Evolutionary conservation across 2,888 invertebrate species (phyloP), one percentile per base, ranked within the genome.

Genomic region (Aleiodes leptofemur): DNA sequence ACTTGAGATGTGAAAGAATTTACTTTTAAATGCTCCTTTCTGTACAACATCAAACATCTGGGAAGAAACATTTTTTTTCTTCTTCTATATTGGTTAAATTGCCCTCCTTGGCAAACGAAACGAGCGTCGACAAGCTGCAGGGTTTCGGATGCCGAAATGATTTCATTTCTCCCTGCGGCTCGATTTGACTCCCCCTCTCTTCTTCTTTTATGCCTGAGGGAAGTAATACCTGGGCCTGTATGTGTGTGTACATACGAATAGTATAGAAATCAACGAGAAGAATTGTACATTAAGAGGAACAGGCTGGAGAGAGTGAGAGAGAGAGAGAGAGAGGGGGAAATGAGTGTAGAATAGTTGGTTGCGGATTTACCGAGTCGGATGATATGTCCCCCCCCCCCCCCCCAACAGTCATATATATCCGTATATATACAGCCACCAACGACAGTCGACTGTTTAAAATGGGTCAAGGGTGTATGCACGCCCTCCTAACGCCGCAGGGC

Each of bases 161-260:
- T 78, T 78, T 77, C 72, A 80, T 77, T 80, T 34, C 53, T 74
- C 73, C 74, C 77, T 53, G 59, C 59, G 66, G 77, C 72, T 76
- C 76, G 34, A 78, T 80, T 77, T 64, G 48, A 31, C 34, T 51
- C 76, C 5, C 48, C 61, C 61, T 6, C 51, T 29, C 43, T 48
- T 4, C 4, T 38, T 29, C 43, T 48, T 4, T 48, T 6, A 16
- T 43, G 16, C 43, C 9, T 43, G 43, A 43, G 14, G n/a, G 43
- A 48, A 64, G 64, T 64, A 14, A 59, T 38, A 3, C 59, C 34
- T 38, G 59, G 34, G 31, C 29, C 34, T 38, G 61, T 72, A 6
- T 64, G 38, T 38, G 61, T 72, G 9, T 64, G 38, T 69, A 75
- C 34, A 53, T 51, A 43, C 14, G 51, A 69, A 68, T 14, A 68